A percentile compares a stretch with the other conserved stretches of the same genome.
Conservation (phyloP, 2,113 vertebrate species). For the Dolichallabes microphthalmus region DNA sequence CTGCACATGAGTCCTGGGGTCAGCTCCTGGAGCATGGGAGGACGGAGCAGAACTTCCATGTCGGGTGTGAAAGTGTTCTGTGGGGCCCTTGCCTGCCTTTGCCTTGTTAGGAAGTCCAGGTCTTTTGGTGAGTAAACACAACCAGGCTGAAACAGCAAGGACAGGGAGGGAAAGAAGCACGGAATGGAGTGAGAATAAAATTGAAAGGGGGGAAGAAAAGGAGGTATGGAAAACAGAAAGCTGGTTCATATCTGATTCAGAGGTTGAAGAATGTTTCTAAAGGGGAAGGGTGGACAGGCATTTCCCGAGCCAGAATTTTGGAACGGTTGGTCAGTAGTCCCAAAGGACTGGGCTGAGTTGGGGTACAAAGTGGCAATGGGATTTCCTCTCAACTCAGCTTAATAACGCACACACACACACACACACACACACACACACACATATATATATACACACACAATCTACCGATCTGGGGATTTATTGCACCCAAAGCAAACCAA, state of each 20-base stretch:
- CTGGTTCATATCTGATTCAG: slow-evolving; percentile 62
- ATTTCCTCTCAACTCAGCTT: slow-evolving; percentile 57
- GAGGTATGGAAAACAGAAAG: slow-evolving; percentile 40
- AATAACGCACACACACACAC: not conserved
- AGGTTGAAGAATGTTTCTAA: slow-evolving; percentile 59
- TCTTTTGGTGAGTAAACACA: slow-evolving; percentile 66
- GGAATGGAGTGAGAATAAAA: slow-evolving; percentile 41
- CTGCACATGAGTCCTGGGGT: slow-evolving; percentile 53
- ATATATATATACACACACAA: not conserved
- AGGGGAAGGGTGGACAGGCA: slow-evolving; percentile 46
- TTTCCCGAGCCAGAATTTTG: slow-evolving; percentile 62
- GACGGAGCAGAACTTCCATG: slow-evolving; percentile 69
- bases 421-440: not conserved
- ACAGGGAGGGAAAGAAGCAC: not conserved
- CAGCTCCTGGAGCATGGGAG: slow-evolving; percentile 54
- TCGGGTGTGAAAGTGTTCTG: slow-evolving; percentile 70
- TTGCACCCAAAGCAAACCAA: not conserved
- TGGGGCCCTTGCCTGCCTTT: slow-evolving; percentile 55
- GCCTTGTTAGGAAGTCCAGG: slow-evolving; percentile 76
- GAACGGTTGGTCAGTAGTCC: slow-evolving; percentile 56
- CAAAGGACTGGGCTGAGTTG: slow-evolving; percentile 65
- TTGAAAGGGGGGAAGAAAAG: not conserved
- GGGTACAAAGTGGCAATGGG: slow-evolving; percentile 58
- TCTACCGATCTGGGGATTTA: not conserved
- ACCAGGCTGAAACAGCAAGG: slow-evolving; percentile 36